Percentiles rank a stretch among this genome's conserved stretches.
These are phyloP conservation scores for Cheilosia vulpina DNA, from an alignment of 2,888 invertebrate genomes.

Conservation along the genomic window DNA sequence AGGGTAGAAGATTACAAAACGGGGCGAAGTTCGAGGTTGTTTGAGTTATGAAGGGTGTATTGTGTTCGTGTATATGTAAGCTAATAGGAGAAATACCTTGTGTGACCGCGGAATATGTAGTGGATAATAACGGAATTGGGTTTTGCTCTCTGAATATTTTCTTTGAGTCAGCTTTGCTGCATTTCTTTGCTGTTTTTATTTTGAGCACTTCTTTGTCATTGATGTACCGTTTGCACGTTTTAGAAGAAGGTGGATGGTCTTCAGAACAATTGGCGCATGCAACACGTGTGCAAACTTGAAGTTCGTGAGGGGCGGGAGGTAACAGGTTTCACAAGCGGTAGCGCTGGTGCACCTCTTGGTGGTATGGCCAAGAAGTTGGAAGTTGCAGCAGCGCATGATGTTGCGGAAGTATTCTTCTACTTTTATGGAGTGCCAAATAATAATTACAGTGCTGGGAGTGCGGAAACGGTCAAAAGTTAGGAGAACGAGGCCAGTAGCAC, in stretches of 20 bases:
- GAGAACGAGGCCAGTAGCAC: slow-evolving; percentile 12
- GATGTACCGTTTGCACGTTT: neutral
- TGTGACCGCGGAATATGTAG: slow-evolving; percentile 19
- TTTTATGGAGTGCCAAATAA: slow-evolving; percentile 19
- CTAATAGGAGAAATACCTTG: neutral
- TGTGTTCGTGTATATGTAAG: no score
- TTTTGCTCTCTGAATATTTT: slow-evolving; percentile 25
- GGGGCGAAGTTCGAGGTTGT: neutral
- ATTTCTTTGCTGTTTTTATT: slow-evolving; percentile 21
- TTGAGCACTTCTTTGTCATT: slow-evolving; percentile 21
- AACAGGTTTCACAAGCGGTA: slow-evolving; percentile 8
- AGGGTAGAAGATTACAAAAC: neutral
- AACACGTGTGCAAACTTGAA: neutral
- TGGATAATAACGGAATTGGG: slow-evolving; percentile 1
- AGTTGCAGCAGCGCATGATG: slow-evolving; percentile 12
- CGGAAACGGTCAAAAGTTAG: slow-evolving; percentile 33
- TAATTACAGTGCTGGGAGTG: slow-evolving; percentile 4
- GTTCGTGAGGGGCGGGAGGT: neutral
- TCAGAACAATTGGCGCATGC: slow-evolving; percentile 21
- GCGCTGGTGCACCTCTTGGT: slow-evolving; percentile 1
- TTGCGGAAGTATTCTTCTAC: slow-evolving; percentile 22
- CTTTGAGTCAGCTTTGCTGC: slow-evolving; percentile 21
- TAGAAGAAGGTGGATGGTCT: slow-evolving; percentile 1
- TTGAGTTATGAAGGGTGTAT: neutral
- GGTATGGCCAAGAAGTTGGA: slow-evolving; percentile 28